Evolutionary conservation across 1,140 invertebrate species (phyloP), one percentile per base, ranked within the genome.

Genomic region (Penaeus indicus): DNA sequence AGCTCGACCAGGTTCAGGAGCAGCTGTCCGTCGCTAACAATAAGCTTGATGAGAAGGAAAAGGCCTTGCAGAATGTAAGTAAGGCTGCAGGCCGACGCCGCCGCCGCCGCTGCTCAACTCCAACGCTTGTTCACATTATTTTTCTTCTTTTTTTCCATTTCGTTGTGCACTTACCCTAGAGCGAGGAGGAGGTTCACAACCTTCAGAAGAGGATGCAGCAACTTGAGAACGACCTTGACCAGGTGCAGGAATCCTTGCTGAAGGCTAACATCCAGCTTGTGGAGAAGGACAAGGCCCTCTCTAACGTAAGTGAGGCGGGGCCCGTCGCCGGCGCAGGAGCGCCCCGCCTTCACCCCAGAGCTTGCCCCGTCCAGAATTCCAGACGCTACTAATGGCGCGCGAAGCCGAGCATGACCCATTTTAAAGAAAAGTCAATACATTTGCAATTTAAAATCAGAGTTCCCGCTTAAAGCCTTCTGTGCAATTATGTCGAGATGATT

Each of bases 191-290:
- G 88, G 89, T 91, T 89, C 87, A 89, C 86, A 95, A 96, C 91
- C 95, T 99, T 88, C 98, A 99, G 94, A 99, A 99, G 95, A 99
- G 99, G 95, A 99, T 99, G 95, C 97, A 99, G 94, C 97, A 97
- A 92, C 97, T 99, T 94, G 98, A 99, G 94, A 99, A 99, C 93
- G 98, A 99, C 91, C 96, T 99, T 91, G 98, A 99, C 94, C 97
- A 97, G 93, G 98, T 97, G 91, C 98, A 99, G 93, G 98, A 99
- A 94, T 96, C 96, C 82, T 95, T 99, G 84, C 96, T 96, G 94
- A 96, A 97, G 93, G 98, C 98, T 93, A 98, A 97, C 93, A 95
- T 95, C 92, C 98, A 99, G 93, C 95, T 99, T 85, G 98, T 99
- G 93, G 97, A 98, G 94, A 99, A 99, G 94, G 97, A 99, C 94